phyloP scores from a whole-genome alignment of 2,113 vertebrate genomes.

The Petrocephalus microphthalmus region DNA sequence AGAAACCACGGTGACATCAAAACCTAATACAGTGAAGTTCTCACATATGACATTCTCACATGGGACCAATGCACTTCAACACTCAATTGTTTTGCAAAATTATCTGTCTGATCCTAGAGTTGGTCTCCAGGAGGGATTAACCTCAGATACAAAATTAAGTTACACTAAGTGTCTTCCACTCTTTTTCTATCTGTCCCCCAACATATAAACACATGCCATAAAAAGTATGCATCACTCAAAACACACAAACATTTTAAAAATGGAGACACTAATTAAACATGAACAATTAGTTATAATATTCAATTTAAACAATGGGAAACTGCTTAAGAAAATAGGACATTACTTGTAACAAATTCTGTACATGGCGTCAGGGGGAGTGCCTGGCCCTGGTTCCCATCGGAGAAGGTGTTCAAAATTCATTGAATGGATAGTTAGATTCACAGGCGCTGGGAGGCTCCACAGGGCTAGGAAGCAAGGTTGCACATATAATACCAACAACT shows the following conservation, averaged over 20 bases:
- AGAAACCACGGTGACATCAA: background rate
- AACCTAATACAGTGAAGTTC: background rate
- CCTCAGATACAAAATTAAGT: background rate
- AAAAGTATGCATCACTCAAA: background rate
- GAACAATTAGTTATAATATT: background rate
- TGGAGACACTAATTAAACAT: background rate
- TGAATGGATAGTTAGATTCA: background rate
- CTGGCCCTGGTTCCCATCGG: background rate
- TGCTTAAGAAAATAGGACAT: background rate
- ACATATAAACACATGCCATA: background rate
- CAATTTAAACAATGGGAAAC: background rate
- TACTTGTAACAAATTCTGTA: background rate
- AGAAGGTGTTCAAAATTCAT: constrained; percentile 13
- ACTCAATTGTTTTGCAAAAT: background rate
- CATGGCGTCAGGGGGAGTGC: background rate
- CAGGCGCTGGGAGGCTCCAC: background rate
- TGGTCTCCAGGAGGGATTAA: background rate
- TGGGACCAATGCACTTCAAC: no score
- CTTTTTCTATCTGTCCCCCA: background rate
- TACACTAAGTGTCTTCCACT: background rate
- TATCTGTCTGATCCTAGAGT: background rate
- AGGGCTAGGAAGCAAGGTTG: background rate
- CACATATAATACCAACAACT: background rate
- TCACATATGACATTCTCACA: background rate
- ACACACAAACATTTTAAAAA: background rate